Evolutionary conservation across 2,888 invertebrate species (phyloP), one percentile per base, ranked within the genome.

Genomic region (Athrips mouffetella): DNA sequence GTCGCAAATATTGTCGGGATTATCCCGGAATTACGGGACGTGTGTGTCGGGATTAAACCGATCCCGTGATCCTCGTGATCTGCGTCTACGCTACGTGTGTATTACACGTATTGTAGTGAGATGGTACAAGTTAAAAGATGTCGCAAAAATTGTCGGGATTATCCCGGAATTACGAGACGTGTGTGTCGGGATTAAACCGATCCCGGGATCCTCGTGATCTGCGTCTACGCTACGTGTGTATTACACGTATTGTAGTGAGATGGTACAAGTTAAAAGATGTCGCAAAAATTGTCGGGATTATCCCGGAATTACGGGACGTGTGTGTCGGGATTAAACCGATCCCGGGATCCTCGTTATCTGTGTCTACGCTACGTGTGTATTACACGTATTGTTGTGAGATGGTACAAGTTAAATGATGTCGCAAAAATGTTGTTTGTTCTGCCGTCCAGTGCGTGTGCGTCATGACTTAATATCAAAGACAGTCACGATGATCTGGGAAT

Each of bases 201-300:
- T 77, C 82, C 71, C 76, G 75, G 72, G 80, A 80, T 81, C 78
- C 63, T 62, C 63, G 65, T 63, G 64, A 73, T 71, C 68, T 66
- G 55, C 54, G 71, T 67, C 73, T 80, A 79, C n/a, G n/a, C n/a
- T n/a, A n/a, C 79, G 81, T 81, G 82, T 80, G 76, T 74, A 76
- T n/a, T 77, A 76, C 75, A 73, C 72, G 70, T 64, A 62, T 61
- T 69, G 66, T 52, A 61, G 39, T 48, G 20, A 11, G 47, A 30
- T 54, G 59, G 68, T 48, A 2, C 52, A 73, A 71, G 39, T 37
- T 6, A 45, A 6, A 3, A 29, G 30, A 41, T 4, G n/a, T n/a
- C n/a, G n/a, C n/a, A n/a, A n/a, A n/a, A n/a, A n/a, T n/a, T n/a
- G n/a, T n/a, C n/a, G n/a, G n/a, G n/a, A n/a, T n/a, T n/a, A n/a